These are phyloP conservation scores for Araneus ventricosus DNA, from an alignment of 1,140 invertebrate genomes.

Conservation along the genomic window DNA sequence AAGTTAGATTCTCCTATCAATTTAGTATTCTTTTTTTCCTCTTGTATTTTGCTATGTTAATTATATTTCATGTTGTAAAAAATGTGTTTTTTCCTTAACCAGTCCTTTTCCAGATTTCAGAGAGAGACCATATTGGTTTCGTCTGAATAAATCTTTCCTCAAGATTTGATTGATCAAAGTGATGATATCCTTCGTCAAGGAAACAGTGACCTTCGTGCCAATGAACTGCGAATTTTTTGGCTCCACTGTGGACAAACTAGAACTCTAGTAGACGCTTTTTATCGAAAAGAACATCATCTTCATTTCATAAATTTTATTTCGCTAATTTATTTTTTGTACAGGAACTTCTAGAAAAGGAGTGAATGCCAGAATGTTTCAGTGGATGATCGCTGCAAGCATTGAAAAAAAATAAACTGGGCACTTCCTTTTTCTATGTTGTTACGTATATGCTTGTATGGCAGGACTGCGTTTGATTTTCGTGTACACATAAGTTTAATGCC, in stretches of 20 bases:
- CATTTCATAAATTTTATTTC: slow-evolving; percentile 58
- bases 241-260: slow-evolving; percentile 60
- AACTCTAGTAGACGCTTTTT: slow-evolving; percentile 60
- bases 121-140: slow-evolving; percentile 69
- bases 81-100: slow-evolving; percentile 34
- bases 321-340: slow-evolving; percentile 72
- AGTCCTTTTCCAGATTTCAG: slow-evolving; percentile 62
- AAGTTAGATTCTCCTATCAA: not conserved
- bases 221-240: slow-evolving; percentile 32
- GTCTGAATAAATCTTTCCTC: slow-evolving; percentile 65
- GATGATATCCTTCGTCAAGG: slow-evolving; percentile 43
- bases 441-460: slow-evolving; percentile 11
- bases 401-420: not conserved
- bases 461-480: slow-evolving; percentile 55
- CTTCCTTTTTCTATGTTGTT: slow-evolving; percentile 7
- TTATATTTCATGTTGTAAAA: not conserved
- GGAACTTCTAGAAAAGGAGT: slow-evolving; percentile 27
- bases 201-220: slow-evolving; percentile 66
- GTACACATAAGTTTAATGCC: not conserved
- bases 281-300: slow-evolving; percentile 42
- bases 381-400: not conserved
- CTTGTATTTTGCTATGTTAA: too few species aligned
- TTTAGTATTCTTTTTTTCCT: not conserved
- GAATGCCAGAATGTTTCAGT: not conserved
- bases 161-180: slow-evolving; percentile 71